These are phyloP conservation scores for Mechanitis messenoides DNA, from an alignment of 2,888 invertebrate genomes.

Conservation along the genomic window DNA sequence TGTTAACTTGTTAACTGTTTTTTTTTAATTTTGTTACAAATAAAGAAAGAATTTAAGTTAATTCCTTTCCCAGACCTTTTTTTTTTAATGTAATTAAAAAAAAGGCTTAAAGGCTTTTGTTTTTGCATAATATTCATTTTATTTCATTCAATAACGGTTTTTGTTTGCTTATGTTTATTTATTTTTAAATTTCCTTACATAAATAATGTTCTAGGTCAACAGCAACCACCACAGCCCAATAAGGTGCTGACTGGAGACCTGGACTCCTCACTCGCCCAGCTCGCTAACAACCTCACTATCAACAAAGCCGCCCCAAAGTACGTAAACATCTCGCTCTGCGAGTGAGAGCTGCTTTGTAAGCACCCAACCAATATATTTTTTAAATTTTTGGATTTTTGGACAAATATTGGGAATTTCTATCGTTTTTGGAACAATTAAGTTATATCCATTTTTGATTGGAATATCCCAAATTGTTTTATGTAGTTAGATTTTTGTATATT, in stretches of 20 bases:
- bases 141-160: no score
- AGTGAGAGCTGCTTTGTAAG: no score
- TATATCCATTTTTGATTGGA: slow-evolving; percentile 11
- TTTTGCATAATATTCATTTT: no score
- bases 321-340: neutral
- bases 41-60: no score
- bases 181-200: neutral
- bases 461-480: slow-evolving; percentile 11
- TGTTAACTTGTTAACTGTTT: no score
- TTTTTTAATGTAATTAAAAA: no score
- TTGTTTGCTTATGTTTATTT: neutral
- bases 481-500: slow-evolving; percentile 23
- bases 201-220: slow-evolving; percentile 49
- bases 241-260: slow-evolving; percentile 94
- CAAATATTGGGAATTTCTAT: slow-evolving; percentile 5
- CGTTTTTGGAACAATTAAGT: neutral
- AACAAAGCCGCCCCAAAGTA: slow-evolving; percentile 80
- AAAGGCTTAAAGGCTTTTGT: no score
- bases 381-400: neutral
- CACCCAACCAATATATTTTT: no score
- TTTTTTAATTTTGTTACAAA: no score
- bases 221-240: slow-evolving; percentile 61
- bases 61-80: no score
- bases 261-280: slow-evolving; percentile 93
- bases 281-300: slow-evolving; percentile 94